Evolutionary conservation across 2,888 invertebrate genomes (phyloP).

Genomic region (Zygogramma bicolorata): DNA sequence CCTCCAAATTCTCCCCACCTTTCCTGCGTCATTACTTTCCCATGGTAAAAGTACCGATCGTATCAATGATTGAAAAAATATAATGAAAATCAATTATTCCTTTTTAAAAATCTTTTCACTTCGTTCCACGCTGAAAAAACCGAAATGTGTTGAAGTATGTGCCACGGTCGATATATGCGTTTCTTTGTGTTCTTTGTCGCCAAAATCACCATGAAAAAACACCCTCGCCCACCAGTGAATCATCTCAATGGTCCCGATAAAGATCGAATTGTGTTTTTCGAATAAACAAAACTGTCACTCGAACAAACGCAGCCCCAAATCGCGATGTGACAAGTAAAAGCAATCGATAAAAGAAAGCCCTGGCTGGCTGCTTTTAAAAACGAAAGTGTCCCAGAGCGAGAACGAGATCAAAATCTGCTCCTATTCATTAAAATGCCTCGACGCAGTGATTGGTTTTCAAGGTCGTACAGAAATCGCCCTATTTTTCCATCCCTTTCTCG

Average conservation of each 20-base stretch:
- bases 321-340: constrained; percentile 20
- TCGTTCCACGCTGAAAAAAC: background rate
- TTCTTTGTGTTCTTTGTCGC: background rate
- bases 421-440: constrained; percentile 51
- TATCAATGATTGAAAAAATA: background rate
- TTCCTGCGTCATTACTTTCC: no score
- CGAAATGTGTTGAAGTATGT: constrained; percentile 1
- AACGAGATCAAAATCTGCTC: constrained; percentile 48
- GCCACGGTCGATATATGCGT: background rate
- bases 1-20: no score
- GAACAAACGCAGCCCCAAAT: constrained; percentile 14
- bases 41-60: no score
- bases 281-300: constrained; percentile 27
- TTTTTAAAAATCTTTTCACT: no score
- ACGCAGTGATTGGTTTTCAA: constrained; percentile 49
- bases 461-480: constrained; percentile 47
- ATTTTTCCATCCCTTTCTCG: constrained; percentile 47
- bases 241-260: constrained; percentile 12
- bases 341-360: constrained; percentile 27
- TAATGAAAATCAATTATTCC: no score
- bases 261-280: constrained; percentile 23
- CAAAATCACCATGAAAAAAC: background rate
- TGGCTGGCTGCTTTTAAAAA: constrained; percentile 32
- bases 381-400: constrained; percentile 43
- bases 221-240: background rate